Base-by-base conservation (phyloP, 2,797 vertebrate species). In the Hyperoplus immaculatus region DNA sequence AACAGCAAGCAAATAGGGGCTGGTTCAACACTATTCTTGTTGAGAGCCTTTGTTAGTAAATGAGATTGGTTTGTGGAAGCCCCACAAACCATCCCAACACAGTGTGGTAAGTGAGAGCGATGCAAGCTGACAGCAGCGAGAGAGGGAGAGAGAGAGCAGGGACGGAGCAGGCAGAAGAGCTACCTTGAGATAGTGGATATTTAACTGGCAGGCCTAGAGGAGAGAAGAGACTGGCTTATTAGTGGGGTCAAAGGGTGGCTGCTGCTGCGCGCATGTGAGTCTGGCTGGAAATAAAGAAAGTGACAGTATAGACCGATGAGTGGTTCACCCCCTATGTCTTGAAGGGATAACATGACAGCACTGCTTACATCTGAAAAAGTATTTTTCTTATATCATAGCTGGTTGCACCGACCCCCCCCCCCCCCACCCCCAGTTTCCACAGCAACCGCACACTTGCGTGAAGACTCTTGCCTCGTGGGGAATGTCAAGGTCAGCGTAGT, bases 161-260 rank as follows among this genome's bases (percentile, higher is more conserved):
- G 29, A 77, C 1, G 63, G 87, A 84, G 86, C 86, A 92, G 84
- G 89, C 89, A 90, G 88, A 77, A 72, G 65, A 79, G 87, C 95
- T 96, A 96, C 95, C 95, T 96, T 95, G 63, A 96, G 92, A 91
- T 95, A 94, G 93, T 96, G 95, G 94, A 95, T 94, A 94, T 95
- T 95, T 93, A 95, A 93, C 89, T 96, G 95, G 93, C 93, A 95
- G 91, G 92, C 94, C 95, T 96, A 93, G 76, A 94, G 90, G 80
- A 92, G 77, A 94, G 81, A 89, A 91, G 80, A 94, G 86, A 93
- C 94, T 94, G 77, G 57, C 77, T 86, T 58, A 83, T 94, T 92
- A 94, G 84, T 83, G 64, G 5, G 5, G 64, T 63, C 51, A 62
- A 15, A 63, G 58, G 61, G 83, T 29, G 29, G 29, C 54, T 76